Evolutionary conservation across 2,797 vertebrate genomes (phyloP).

Genomic region (Hafferia zeledoni): DNA sequence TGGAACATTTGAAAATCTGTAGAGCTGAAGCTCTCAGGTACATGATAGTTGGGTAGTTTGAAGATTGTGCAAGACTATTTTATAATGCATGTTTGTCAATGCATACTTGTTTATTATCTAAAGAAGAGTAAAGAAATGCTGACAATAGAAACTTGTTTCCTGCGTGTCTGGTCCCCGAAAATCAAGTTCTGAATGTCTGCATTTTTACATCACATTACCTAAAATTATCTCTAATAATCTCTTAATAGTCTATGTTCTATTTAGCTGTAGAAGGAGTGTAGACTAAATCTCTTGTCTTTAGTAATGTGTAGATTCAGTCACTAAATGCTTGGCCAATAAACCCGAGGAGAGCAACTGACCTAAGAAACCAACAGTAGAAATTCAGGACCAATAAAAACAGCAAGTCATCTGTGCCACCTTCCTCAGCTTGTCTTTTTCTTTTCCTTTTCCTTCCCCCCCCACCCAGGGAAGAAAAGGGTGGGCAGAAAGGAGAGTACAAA

Average conservation of each 20-base stretch:
- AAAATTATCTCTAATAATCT: neutral
- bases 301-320: neutral
- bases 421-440: neutral
- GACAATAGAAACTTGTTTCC: neutral
- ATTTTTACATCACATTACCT: neutral
- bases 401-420: neutral
- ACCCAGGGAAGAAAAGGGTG: neutral
- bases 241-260: neutral
- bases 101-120: neutral
- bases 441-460: no score
- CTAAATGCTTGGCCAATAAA: neutral
- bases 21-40: neutral
- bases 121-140: neutral
- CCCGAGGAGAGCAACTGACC: neutral
- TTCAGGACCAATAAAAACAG: neutral
- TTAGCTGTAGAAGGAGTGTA: neutral
- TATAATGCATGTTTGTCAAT: neutral
- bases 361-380: neutral
- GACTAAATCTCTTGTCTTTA: neutral
- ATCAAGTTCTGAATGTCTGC: neutral
- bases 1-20: neutral
- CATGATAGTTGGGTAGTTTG: neutral
- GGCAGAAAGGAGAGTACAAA: neutral
- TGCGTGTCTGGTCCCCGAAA: neutral
- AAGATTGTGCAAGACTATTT: neutral